Evolutionary conservation across 1,140 invertebrate genomes (phyloP).

Genomic region (Batillaria attramentaria): DNA sequence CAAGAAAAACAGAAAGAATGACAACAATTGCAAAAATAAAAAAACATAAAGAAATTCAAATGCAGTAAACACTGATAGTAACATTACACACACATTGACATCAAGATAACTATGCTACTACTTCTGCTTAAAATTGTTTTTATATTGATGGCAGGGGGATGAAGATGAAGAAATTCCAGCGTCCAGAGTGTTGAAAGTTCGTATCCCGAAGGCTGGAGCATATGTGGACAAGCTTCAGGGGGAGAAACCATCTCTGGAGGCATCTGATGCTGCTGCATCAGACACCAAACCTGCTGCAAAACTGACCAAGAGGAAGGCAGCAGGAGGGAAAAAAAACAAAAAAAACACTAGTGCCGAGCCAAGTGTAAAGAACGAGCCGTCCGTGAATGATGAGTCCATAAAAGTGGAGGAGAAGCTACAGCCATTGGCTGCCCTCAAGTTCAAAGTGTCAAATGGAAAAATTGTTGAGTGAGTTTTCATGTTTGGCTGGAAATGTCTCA

Average conservation of each 20-base stretch:
- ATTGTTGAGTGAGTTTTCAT: conserved; percentile 62
- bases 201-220: conserved; percentile 64
- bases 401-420: conserved; percentile 39
- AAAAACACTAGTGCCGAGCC: conserved; percentile 24
- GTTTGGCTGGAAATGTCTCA: too few relatives aligned
- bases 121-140: too few relatives aligned
- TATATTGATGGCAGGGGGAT: too few relatives aligned
- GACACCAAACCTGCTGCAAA: too few relatives aligned
- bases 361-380: conserved; percentile 29
- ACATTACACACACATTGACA: too few relatives aligned
- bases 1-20: too few relatives aligned
- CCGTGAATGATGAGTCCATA: conserved; percentile 25
- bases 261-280: not conserved
- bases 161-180: conserved; percentile 49
- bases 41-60: too few relatives aligned
- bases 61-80: too few relatives aligned
- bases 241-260: not conserved
- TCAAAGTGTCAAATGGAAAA: conserved; percentile 69
- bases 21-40: too few relatives aligned
- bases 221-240: conserved; percentile 42
- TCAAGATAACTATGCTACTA: too few relatives aligned
- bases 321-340: not conserved
- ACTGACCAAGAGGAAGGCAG: conserved; percentile 9
- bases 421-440: conserved; percentile 50
- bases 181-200: conserved; percentile 51